These are phyloP conservation scores for Carcharodon carcharias DNA, from an alignment of 2,797 vertebrate genomes.

Conservation along the genomic window DNA sequence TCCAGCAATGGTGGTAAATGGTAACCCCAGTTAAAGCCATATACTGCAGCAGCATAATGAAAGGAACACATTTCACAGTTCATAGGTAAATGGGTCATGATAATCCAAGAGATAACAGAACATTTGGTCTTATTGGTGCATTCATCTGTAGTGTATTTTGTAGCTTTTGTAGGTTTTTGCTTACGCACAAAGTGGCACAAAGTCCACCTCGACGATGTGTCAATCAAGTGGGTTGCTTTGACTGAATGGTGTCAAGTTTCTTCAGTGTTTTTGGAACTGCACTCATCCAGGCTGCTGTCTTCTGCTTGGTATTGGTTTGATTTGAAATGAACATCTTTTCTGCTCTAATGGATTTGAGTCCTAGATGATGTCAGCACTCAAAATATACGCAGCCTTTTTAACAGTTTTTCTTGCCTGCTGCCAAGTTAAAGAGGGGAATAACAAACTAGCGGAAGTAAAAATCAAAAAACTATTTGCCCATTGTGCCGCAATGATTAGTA, in stretches of 20 bases:
- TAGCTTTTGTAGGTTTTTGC: too few species aligned
- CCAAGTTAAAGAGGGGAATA: not conserved
- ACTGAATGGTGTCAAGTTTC: too few species aligned
- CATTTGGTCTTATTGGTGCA: not conserved
- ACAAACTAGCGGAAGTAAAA: not conserved
- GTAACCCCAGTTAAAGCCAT: not conserved
- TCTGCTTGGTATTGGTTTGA: not conserved
- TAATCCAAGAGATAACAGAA: not conserved
- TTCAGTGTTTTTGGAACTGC: too few species aligned
- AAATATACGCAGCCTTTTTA: not conserved
- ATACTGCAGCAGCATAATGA: not conserved
- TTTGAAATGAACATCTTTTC: not conserved
- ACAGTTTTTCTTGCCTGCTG: not conserved
- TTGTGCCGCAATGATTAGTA: not conserved
- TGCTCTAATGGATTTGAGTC: not conserved
- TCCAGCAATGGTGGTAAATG: not conserved
- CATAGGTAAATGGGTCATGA: not conserved
- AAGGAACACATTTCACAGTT: not conserved
- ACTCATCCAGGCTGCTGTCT: too few species aligned
- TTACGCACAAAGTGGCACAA: too few species aligned
- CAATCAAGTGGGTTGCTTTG: too few species aligned
- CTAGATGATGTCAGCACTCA: not conserved
- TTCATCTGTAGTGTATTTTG: not conserved
- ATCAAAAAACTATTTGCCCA: not conserved
- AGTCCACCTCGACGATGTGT: too few species aligned